Evolutionary conservation across 2,797 vertebrate species (phyloP).

Genomic region (Microchirus variegatus): DNA sequence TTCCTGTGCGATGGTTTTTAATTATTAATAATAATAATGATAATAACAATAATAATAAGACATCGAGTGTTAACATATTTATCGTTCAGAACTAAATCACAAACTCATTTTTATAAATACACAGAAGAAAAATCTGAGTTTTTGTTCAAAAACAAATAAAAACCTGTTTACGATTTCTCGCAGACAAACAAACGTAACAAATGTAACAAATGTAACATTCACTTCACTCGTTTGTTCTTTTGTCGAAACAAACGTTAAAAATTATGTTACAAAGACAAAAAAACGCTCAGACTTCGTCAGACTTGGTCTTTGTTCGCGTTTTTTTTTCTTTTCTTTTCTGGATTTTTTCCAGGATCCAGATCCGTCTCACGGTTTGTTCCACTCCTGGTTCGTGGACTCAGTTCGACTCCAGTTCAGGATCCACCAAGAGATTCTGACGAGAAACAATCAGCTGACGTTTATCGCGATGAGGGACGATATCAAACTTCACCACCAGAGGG

Average conservation of each 20-base stretch:
- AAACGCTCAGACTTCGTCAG: too few species aligned
- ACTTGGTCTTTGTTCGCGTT: too few species aligned
- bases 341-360: background rate
- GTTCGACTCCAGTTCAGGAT: background rate
- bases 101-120: conserved; percentile 83
- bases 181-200: too few species aligned
- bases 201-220: background rate
- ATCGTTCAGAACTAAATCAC: conserved; percentile 83
- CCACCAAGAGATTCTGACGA: background rate
- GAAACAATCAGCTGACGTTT: too few species aligned
- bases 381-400: background rate
- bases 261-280: background rate
- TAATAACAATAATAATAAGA: conserved; percentile 81
- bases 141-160: conserved; percentile 67
- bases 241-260: background rate
- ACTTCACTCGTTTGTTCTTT: background rate
- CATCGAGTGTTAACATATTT: conserved; percentile 82
- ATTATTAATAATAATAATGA: conserved; percentile 85
- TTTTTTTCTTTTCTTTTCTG: too few species aligned
- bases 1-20: conserved; percentile 69
- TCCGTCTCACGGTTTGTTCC: background rate
- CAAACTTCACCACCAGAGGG: too few species aligned
- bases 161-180: background rate
- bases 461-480: too few species aligned
- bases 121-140: conserved; percentile 80